Conservation (phyloP, 2,113 vertebrate species). For the Tauraco erythrolophus region DNA sequence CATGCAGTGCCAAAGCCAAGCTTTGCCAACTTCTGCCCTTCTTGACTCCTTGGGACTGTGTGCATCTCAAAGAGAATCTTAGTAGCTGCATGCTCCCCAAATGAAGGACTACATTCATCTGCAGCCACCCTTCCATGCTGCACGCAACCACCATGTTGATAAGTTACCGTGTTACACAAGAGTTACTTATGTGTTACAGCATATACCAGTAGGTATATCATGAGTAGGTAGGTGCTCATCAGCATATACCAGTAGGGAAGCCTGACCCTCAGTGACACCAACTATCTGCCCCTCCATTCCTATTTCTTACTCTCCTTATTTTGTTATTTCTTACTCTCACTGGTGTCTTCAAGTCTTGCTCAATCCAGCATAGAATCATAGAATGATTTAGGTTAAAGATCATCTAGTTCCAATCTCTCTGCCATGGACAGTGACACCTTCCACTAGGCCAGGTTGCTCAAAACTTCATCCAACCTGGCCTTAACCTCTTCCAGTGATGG, state of each 20-base stretch:
- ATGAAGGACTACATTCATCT: neutral
- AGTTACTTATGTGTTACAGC: neutral
- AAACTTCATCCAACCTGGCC: no score
- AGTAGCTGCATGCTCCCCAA: neutral
- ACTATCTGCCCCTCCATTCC: neutral
- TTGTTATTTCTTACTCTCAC: neutral
- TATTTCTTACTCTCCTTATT: neutral
- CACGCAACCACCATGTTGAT: neutral
- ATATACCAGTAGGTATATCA: no score
- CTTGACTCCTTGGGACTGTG: neutral
- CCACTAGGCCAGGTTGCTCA: no score
- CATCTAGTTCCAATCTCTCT: no score
- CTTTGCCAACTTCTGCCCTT: neutral
- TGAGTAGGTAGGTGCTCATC: no score
- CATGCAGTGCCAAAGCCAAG: neutral
- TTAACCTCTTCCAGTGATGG: no score
- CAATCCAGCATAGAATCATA: neutral
- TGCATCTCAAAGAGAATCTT: neutral
- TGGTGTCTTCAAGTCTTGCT: neutral
- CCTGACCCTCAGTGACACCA: neutral
- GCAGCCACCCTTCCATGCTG: neutral
- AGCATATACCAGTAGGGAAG: neutral
- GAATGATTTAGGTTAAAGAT: no score
- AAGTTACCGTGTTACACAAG: neutral
- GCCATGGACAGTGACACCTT: no score